Evolutionary conservation across 2,797 vertebrate species (phyloP).

Genomic region (Muscicapa comitata): DNA sequence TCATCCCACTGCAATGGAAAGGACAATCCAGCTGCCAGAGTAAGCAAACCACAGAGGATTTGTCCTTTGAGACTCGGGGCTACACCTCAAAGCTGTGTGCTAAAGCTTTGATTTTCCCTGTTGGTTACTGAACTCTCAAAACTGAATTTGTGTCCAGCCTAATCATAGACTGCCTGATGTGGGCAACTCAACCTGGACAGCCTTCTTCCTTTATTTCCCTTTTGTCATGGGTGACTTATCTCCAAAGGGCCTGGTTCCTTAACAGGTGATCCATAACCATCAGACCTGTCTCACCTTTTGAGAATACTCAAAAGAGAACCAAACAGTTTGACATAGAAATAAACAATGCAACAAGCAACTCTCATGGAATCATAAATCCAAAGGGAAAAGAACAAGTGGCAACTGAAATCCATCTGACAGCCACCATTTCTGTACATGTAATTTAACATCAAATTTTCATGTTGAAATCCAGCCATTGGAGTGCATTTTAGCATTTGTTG

Average conservation of each 20-base stretch:
- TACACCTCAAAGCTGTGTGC: background rate
- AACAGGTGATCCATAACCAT: background rate
- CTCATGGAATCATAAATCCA: background rate
- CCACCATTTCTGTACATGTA: background rate
- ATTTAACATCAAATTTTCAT: background rate
- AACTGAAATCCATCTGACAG: background rate
- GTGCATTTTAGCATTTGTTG: background rate
- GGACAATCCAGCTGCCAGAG: background rate
- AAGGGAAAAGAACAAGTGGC: background rate
- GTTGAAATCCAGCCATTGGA: background rate
- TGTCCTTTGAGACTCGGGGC: background rate
- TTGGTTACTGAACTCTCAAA: background rate
- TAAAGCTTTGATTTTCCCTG: background rate
- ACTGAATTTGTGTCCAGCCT: background rate
- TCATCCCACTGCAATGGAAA: background rate
- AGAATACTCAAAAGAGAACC: background rate
- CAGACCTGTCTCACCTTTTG: background rate
- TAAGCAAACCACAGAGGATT: background rate
- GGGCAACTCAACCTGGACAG: accelerated
- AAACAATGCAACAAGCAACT: background rate
- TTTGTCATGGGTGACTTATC: background rate
- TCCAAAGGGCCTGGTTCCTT: background rate
- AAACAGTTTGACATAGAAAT: background rate
- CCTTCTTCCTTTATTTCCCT: background rate
- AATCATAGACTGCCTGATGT: accelerated